Evolutionary conservation across 2,888 invertebrate species (phyloP).

Genomic region (Chorisops tibialis): DNA sequence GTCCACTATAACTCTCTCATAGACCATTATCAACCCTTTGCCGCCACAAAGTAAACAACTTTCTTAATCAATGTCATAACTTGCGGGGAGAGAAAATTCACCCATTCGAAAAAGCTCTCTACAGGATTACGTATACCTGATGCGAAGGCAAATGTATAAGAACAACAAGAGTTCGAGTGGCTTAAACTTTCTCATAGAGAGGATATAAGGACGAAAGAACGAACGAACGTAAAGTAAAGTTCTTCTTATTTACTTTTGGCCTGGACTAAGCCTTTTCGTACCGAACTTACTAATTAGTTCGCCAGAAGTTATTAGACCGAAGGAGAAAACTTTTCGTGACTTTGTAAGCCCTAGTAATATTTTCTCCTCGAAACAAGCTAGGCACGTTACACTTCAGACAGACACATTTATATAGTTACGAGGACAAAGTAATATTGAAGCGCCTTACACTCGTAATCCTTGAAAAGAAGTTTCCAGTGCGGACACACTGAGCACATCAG

Average conservation of each 20-base stretch:
- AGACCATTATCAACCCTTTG: too few relatives aligned
- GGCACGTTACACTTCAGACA: too few relatives aligned
- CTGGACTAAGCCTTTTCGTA: conserved; percentile 20
- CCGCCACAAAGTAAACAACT: too few relatives aligned
- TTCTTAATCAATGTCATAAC: too few relatives aligned
- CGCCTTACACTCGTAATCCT: too few relatives aligned
- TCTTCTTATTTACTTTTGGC: conserved; percentile 24
- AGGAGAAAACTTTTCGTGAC: conserved; percentile 12
- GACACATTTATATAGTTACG: too few relatives aligned
- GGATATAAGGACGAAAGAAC: not conserved
- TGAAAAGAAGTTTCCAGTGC: too few relatives aligned
- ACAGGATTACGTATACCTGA: conserved; percentile 25
- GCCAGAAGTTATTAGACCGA: conserved; percentile 21
- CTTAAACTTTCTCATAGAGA: conserved; percentile 12
- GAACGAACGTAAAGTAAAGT: conserved; percentile 7
- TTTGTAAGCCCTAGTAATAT: not conserved
- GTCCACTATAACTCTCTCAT: too few relatives aligned
- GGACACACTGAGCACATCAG: too few relatives aligned
- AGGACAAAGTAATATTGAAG: too few relatives aligned
- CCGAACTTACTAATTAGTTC: conserved; percentile 24
- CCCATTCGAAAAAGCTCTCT: conserved; percentile 16
- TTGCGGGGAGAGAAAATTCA: not conserved
- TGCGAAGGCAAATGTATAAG: conserved; percentile 13
- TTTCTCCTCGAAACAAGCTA: too few relatives aligned
- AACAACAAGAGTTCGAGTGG: conserved; percentile 20